Percentiles rank a stretch among this genome's conserved stretches.
Conservation (phyloP, 1,140 invertebrate genomes). For the Brachionus calyciflorus region DNA sequence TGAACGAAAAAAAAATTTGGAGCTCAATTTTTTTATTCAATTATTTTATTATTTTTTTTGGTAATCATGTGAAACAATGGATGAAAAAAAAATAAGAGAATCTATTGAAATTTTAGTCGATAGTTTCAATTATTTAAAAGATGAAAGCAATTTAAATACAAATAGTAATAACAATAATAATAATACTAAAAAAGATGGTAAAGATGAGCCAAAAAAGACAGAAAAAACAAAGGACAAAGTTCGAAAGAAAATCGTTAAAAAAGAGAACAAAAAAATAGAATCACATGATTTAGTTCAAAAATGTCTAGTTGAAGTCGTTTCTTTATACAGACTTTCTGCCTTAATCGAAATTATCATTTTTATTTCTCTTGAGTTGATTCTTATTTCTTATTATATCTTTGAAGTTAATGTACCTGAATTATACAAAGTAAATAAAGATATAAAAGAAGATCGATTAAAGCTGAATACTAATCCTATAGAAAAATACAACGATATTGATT, state of each 20-base stretch:
- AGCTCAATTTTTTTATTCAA: no score
- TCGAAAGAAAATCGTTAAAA: neutral
- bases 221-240: no score
- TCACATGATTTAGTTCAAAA: slow-evolving; percentile 37
- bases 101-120: no score
- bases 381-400: neutral
- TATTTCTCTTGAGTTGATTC: neutral
- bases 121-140: no score
- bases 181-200: no score
- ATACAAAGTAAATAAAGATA: neutral
- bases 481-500: neutral
- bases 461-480: neutral
- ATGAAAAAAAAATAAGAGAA: no score
- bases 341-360: slow-evolving; percentile 28
- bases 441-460: neutral
- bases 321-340: neutral
- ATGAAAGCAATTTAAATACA: no score
- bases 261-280: neutral
- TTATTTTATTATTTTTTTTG: no score
- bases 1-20: no score
- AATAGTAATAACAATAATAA: no score
- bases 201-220: no score
- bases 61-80: no score
- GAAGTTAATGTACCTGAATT: slow-evolving; percentile 3
- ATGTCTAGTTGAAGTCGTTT: slow-evolving; percentile 2